Evolutionary conservation across 2,113 vertebrate species (phyloP).

Genomic region (Anguilla rostrata): DNA sequence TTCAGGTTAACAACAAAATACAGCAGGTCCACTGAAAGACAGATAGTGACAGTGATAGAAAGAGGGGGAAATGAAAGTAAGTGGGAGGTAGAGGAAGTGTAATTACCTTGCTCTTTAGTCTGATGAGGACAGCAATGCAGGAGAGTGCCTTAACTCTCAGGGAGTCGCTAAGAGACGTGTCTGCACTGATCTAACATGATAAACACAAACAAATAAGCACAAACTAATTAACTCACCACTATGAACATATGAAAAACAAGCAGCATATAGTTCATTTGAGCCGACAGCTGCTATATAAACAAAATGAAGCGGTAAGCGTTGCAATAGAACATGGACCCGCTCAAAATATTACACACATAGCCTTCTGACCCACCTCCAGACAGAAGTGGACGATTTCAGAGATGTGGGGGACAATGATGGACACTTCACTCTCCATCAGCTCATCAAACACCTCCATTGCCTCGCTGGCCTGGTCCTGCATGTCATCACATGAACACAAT

Average conservation of each 20-base stretch:
- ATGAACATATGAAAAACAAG: background rate
- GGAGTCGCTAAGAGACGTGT: slow-evolving; percentile 65
- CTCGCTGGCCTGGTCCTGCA: slow-evolving; percentile 78
- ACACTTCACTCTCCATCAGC: slow-evolving; percentile 82
- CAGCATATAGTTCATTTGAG: background rate
- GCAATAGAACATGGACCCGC: background rate
- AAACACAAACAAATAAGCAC: slow-evolving; percentile 22
- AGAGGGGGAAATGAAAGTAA: background rate
- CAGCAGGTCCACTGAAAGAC: background rate
- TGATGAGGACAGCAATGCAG: slow-evolving; percentile 78
- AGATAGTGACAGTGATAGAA: background rate
- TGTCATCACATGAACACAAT: background rate
- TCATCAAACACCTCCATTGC: slow-evolving; percentile 86
- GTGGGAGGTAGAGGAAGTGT: background rate
- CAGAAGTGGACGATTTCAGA: slow-evolving; percentile 77
- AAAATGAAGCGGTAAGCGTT: background rate
- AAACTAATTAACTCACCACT: background rate
- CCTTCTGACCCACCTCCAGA: slow-evolving; percentile 68
- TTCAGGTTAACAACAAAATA: background rate
- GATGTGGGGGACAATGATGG: slow-evolving; percentile 77
- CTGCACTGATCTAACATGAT: slow-evolving; percentile 68
- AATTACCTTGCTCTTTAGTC: slow-evolving; percentile 73
- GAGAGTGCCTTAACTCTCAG: slow-evolving; percentile 80
- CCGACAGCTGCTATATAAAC: background rate
- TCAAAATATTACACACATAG: background rate